Conservation (phyloP, 2,797 vertebrate species). For the Oceanodroma leucorhoa region DNA sequence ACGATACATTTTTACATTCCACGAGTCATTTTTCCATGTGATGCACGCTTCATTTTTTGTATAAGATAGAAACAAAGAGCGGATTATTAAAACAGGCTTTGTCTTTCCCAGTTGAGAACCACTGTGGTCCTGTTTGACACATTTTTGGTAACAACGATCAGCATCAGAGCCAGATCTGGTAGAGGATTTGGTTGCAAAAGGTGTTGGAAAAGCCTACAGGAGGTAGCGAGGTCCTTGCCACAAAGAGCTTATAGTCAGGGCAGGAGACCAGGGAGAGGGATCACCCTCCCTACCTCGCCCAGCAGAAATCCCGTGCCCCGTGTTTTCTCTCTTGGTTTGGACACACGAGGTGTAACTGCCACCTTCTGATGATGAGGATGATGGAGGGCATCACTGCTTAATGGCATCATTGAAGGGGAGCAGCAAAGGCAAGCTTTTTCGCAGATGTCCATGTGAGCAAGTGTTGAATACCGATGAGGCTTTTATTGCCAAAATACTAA, state of each 20-base stretch:
- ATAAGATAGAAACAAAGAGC: rapidly evolving
- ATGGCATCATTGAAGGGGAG: background rate
- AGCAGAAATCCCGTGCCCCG: rapidly evolving
- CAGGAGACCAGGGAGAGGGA: background rate
- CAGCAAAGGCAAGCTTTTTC: background rate
- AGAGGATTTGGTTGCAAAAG: background rate
- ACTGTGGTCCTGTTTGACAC: background rate
- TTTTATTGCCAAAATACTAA: background rate
- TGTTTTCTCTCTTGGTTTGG: background rate
- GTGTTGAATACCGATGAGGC: background rate
- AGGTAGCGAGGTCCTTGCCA: background rate
- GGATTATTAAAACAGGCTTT: background rate
- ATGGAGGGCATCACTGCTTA: background rate
- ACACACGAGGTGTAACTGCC: background rate
- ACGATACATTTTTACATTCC: rapidly evolving
- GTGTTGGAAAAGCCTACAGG: background rate
- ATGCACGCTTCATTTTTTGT: background rate
- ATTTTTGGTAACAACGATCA: rapidly evolving
- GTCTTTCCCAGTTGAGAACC: background rate
- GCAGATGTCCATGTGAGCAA: background rate
- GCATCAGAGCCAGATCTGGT: background rate
- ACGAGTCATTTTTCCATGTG: background rate
- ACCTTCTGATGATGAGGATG: background rate
- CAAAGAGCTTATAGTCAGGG: background rate
- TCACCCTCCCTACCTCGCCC: background rate